Conservation (phyloP, 2,113 vertebrate genomes). For the Microtus richardsoni region DNA sequence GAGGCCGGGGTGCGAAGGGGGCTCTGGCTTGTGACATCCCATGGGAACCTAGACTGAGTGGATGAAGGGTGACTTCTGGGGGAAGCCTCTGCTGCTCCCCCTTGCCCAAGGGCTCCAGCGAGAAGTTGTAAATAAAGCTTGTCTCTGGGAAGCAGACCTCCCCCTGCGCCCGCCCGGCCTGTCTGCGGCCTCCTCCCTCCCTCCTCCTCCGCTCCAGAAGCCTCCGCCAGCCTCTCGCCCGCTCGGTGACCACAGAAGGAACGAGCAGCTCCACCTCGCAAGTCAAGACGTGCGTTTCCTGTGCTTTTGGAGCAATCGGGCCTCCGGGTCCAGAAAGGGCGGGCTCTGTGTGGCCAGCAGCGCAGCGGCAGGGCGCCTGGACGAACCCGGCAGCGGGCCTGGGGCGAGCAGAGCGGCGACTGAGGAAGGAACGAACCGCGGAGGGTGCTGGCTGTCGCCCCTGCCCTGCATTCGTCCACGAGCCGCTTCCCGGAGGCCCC, state of each 20-base stretch:
- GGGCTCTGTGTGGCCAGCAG: constrained; percentile 61
- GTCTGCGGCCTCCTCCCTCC: constrained; percentile 71
- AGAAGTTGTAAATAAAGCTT: constrained; percentile 75
- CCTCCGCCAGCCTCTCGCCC: constrained; percentile 66
- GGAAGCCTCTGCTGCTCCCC: constrained; percentile 45
- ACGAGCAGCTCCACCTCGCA: constrained; percentile 84
- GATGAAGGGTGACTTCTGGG: neutral
- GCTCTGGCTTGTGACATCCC: neutral
- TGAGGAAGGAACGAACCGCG: constrained; percentile 54
- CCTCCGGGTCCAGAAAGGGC: constrained; percentile 72
- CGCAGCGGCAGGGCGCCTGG: constrained; percentile 49
- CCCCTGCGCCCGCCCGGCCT: constrained; percentile 57
- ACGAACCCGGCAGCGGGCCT: neutral
- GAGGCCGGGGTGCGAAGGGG: constrained; percentile 50
- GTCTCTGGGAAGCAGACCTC: constrained; percentile 67
- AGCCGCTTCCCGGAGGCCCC: neutral
- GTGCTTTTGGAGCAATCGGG: constrained; percentile 75
- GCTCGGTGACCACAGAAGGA: constrained; percentile 76
- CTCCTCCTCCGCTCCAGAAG: constrained; percentile 61
- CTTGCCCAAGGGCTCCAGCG: neutral
- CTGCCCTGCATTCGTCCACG: neutral
- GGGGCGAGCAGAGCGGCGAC: neutral
- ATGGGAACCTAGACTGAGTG: neutral
- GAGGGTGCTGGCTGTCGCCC: constrained; percentile 43
- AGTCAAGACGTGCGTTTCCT: constrained; percentile 85